Base-by-base conservation (phyloP, 2,797 vertebrate genomes). In the Microtus californicus region DNA sequence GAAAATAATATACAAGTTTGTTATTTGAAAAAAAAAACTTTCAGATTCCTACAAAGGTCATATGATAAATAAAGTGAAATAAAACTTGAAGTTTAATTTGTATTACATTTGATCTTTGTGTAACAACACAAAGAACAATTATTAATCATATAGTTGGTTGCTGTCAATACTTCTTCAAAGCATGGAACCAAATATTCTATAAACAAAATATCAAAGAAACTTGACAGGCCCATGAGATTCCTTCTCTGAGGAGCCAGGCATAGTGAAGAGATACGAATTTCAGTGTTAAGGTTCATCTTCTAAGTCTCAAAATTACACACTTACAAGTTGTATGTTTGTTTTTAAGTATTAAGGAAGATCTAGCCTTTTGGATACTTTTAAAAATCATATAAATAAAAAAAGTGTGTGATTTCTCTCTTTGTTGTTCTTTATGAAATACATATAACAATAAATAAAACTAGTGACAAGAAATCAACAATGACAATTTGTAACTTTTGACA, bases 211-310 rank as follows among this genome's bases (percentile, higher is more conserved):
- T 31, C 34, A 25, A 54, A 51, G 27, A 80, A 51, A 4, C 21
- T 17, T 34, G 21, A 8, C 29, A 21, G 27, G 2, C 2, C 0
- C 6, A n/a, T 13, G 2, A 37, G 21, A 31, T n/a, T 2, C 45
- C 45, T 37, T 51, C 4, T 69, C 27, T n/a, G 12, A 5, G 31
- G 31, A 69, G 14, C 5, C 31, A 69, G 63, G 25, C 5, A 27
- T 69, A 4, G 21, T 51, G 25, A 43, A 69, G 63, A 69, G 21
- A 51, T 34, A 43, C 48, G 19, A 63, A 83, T 45, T 83, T 45
- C 29, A 8, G 29, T 86, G 63, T 87, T 13, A 74, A 65, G 4
- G 19, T 1, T 54, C 27, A 34, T 40, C 5, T n/a, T n/a, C 15
- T 17, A 56, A 59, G 5, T 19, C 65, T 37, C 56, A 71, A 7